Percentiles rank a stretch among this genome's conserved stretches.
Conservation (phyloP, 2,113 vertebrate genomes). For the Ictidomys tridecemlineatus region DNA sequence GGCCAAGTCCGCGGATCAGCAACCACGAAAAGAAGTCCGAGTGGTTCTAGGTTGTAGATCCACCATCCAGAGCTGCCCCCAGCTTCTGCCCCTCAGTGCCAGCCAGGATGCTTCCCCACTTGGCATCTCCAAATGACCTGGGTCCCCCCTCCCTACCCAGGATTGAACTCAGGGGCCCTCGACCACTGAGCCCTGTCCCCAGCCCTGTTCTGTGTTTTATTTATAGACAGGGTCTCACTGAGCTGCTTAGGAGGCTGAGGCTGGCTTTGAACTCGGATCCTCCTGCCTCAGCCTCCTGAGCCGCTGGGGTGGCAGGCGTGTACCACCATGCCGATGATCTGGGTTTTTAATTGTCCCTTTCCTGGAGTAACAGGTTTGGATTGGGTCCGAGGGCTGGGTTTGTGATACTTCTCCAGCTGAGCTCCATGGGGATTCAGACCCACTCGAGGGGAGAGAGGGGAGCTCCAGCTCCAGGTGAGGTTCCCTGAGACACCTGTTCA, state of each 20-base stretch:
- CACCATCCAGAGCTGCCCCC: no score
- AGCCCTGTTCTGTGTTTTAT: no score
- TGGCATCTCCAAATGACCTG: accelerated
- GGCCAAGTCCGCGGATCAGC: no score
- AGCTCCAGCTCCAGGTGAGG: slow-evolving; percentile 30
- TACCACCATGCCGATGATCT: accelerated
- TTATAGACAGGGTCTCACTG: no score
- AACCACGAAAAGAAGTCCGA: accelerated
- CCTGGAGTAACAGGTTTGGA: background rate
- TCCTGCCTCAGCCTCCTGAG: no score
- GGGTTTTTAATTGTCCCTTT: background rate
- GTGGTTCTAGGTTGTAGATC: background rate
- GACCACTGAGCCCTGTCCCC: no score
- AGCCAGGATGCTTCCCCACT: accelerated
- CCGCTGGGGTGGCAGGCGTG: no score
- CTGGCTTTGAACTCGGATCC: no score
- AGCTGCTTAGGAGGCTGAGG: no score
- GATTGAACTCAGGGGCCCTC: no score
- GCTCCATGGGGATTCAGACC: slow-evolving; percentile 48
- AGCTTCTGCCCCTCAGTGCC: accelerated
- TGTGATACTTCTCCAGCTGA: background rate
- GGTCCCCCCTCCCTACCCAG: no score
- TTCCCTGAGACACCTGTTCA: slow-evolving; percentile 62
- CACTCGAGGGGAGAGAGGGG: background rate
- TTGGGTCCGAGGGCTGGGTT: background rate